Percentiles rank a stretch among this genome's conserved stretches.
phyloP scores from a whole-genome alignment of 2,113 vertebrate species.

The Oostethus manadensis region DNA sequence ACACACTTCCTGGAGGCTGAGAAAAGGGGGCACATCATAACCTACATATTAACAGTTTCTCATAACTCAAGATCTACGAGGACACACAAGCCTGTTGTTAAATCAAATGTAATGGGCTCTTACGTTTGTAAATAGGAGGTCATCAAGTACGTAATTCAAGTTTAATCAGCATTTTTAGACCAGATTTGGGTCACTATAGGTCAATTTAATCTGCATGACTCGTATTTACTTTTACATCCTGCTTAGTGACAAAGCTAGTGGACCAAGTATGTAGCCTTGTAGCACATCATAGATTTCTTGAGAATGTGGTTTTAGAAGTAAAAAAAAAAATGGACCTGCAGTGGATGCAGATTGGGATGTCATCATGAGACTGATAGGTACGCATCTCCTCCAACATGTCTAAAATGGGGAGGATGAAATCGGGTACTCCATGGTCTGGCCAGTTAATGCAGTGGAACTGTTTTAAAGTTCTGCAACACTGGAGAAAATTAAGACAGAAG shows the following conservation, averaged over 20 bases:
- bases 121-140: too few species aligned
- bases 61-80: too few species aligned
- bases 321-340: constrained; percentile 80
- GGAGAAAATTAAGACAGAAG: neutral
- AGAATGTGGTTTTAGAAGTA: too few species aligned
- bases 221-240: too few species aligned
- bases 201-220: neutral
- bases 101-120: too few species aligned
- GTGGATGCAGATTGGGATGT: constrained; percentile 86
- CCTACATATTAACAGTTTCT: too few species aligned
- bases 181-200: too few species aligned
- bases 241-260: neutral
- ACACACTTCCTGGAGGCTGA: neutral
- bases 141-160: too few species aligned
- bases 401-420: constrained; percentile 84
- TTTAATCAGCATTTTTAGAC: too few species aligned
- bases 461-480: constrained; percentile 71
- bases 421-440: constrained; percentile 92
- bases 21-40: too few species aligned
- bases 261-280: neutral
- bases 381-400: constrained; percentile 83
- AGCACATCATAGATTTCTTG: neutral
- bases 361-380: constrained; percentile 75
- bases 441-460: constrained; percentile 95
- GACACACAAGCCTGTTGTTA: too few species aligned